A percentile compares a stretch with the other conserved stretches of the same genome.
phyloP scores from a whole-genome alignment of 2,888 invertebrate species.

The Tinea pellionella region DNA sequence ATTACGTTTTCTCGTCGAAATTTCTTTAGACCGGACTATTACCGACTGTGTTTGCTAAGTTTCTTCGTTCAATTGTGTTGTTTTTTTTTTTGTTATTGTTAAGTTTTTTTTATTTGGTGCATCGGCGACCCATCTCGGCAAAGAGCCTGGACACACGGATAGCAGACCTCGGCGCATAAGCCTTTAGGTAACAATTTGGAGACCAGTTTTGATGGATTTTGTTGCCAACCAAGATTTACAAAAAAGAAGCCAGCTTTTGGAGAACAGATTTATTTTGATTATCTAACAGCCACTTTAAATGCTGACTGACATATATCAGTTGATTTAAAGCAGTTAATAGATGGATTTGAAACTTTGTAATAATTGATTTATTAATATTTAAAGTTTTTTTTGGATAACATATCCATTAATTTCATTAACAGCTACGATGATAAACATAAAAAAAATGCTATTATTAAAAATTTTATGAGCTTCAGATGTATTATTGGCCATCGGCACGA shows the following conservation, averaged over 20 bases:
- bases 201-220: constrained; percentile 15
- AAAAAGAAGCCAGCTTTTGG: constrained; percentile 12
- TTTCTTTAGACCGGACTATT: constrained; percentile 46
- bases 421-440: no score
- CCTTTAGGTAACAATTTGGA: constrained; percentile 61
- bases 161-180: constrained; percentile 55
- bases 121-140: constrained; percentile 58
- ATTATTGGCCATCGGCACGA: no score
- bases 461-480: no score
- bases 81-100: constrained; percentile 67
- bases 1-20: constrained; percentile 47
- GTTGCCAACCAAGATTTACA: constrained; percentile 20
- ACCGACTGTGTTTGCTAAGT: constrained; percentile 51
- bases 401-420: no score
- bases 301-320: background rate
- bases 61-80: constrained; percentile 53
- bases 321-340: background rate
- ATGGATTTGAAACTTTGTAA: background rate
- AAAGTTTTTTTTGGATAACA: background rate
- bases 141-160: constrained; percentile 53
- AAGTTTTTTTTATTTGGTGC: constrained; percentile 67
- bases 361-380: background rate
- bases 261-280: background rate
- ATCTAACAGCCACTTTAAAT: background rate
- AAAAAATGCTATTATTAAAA: no score